A percentile compares a stretch with the other conserved stretches of the same genome.
phyloP scores from a whole-genome alignment of 2,888 invertebrate genomes.

The Rhaphigaster nebulosa region DNA sequence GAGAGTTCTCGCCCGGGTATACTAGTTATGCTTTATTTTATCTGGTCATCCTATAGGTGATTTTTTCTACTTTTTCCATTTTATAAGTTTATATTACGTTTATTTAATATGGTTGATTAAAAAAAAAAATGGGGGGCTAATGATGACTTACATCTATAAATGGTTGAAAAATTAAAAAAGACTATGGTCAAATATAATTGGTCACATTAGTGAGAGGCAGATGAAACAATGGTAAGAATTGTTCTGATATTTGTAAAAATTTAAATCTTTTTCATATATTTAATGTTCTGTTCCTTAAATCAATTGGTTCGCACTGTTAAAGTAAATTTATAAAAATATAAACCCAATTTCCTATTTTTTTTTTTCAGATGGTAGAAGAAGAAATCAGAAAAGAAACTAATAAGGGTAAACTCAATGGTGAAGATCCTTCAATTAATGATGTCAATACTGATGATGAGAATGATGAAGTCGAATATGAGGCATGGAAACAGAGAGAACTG shows the following conservation, averaged over 20 bases:
- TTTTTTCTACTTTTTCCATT: not conserved
- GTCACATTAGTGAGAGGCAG: no score
- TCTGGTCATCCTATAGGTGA: not conserved
- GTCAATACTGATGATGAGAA: constrained; percentile 96
- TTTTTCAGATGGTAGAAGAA: constrained; percentile 83
- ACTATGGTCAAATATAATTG: no score
- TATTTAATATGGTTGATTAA: no score
- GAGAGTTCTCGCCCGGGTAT: no score
- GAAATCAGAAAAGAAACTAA: constrained; percentile 85
- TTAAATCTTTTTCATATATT: no score
- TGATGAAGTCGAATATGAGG: constrained; percentile 95
- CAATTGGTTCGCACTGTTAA: not conserved
- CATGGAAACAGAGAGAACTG: constrained; percentile 97
- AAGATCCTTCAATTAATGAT: constrained; percentile 84
- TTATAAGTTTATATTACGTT: no score
- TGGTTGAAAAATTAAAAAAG: not conserved
- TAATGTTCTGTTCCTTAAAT: no score
- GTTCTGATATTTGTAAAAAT: no score
- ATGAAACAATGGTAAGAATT: no score
- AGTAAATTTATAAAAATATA: not conserved
- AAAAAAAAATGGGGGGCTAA: no score
- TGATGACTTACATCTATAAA: not conserved
- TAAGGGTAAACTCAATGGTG: constrained; percentile 72
- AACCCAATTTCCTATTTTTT: not conserved
- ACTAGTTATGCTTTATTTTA: no score